Evolutionary conservation across 1,140 invertebrate species (phyloP), one percentile per base, ranked within the genome.

Genomic region (Penaeus japonicus): DNA sequence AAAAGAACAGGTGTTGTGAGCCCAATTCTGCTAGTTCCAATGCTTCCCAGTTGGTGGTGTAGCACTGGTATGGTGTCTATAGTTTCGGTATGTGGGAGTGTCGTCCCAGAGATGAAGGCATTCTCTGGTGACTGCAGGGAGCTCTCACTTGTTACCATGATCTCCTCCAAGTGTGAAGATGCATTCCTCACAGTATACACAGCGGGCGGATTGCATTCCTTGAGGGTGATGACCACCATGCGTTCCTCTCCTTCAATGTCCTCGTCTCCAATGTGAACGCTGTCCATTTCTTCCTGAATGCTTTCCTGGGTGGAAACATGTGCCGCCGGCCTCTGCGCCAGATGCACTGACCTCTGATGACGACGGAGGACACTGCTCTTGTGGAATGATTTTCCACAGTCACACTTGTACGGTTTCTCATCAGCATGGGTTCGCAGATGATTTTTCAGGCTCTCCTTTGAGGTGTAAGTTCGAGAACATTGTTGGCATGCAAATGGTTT

Each of bases 211-310:
- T 85, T 59, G 53, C 85, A 87, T 53, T 87, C 85, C 24, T 79
- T 70, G 53, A 87, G n/a, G 18, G 85, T 87, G 30, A 87, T 87
- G 17, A 87, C 85, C 1, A 87, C 85, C 85, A 87, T 80, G n/a
- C 81, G 85, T 27, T 79, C 85, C 24, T 62, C 85, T 12, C 77
- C 55, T 35, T 39, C 32, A 22, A 39, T 32, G 35, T 86, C 84
- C 15, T 65, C 27, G 15, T 79, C 75, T n/a, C 27, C 73, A 24
- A 30, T 73, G 4, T 27, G 27, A 32, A 30, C 70, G 18, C 20
- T 27, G 73, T 20, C 39, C 27, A 77, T 20, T 18, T 20, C 20
- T 32, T 77, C 39, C 18, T 27, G 73, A 17, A 20, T 47, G 15
- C 10, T 47, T 15, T 47, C 47, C 10, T 47, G 47, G 47, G 47